A percentile compares a stretch with the other conserved stretches of the same genome.
These are phyloP conservation scores for Papilio demoleus DNA, from an alignment of 2,888 invertebrate genomes.

Conservation along the genomic window DNA sequence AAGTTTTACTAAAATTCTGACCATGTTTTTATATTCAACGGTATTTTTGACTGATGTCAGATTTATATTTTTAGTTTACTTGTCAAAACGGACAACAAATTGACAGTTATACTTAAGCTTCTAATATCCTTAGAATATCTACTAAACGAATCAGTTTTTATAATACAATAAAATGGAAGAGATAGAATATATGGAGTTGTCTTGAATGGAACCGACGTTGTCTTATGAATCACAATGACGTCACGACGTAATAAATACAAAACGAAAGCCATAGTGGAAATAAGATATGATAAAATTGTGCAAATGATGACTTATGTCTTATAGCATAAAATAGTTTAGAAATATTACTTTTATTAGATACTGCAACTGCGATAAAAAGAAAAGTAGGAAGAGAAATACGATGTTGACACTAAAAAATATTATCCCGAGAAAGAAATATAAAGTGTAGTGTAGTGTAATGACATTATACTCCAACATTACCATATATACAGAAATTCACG, in stretches of 20 bases:
- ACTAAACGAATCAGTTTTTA: background rate
- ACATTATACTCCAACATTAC: constrained; percentile 2
- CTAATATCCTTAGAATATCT: background rate
- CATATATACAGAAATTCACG: constrained; percentile 21
- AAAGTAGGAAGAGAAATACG: background rate
- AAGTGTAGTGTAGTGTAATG: background rate
- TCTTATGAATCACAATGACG: constrained; percentile 8
- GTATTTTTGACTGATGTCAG: background rate
- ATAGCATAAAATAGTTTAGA: background rate
- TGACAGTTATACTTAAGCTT: too few relatives aligned
- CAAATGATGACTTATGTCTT: background rate
- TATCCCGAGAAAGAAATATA: constrained; percentile 1
- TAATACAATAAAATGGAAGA: background rate
- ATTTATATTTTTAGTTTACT: background rate
- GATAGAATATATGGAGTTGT: background rate
- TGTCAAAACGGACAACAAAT: too few relatives aligned
- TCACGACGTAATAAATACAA: constrained; percentile 7
- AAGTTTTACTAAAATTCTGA: constrained; percentile 5
- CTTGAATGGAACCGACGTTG: background rate
- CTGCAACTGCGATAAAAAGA: background rate
- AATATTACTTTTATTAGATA: constrained; percentile 1
- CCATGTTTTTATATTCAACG: constrained; percentile 2
- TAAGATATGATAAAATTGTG: constrained; percentile 5
- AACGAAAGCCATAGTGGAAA: background rate
- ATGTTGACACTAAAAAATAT: constrained; percentile 3